These are phyloP conservation scores for Agrochola lychnidis DNA, from an alignment of 2,888 invertebrate genomes.

Conservation along the genomic window DNA sequence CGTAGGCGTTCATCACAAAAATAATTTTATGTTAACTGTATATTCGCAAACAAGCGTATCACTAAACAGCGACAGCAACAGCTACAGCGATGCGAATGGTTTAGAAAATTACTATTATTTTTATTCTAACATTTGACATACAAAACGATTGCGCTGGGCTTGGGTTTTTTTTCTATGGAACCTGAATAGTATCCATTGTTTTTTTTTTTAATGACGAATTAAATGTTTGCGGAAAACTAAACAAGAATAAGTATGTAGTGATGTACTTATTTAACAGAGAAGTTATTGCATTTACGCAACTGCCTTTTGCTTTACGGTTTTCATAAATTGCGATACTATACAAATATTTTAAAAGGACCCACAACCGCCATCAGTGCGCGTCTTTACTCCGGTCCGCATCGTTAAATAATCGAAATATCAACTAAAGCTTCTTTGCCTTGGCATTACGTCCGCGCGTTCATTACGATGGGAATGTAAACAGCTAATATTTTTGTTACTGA, in stretches of 20 bases:
- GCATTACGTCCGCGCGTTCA: conserved; percentile 66
- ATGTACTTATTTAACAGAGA: background rate
- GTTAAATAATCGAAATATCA: conserved; percentile 69
- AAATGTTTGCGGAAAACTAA: background rate
- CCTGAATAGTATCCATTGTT: background rate
- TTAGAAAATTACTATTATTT: background rate
- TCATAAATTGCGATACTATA: background rate
- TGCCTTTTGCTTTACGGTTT: background rate
- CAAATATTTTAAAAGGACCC: background rate
- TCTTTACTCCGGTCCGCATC: conserved; percentile 49
- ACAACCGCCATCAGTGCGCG: conserved; percentile 9
- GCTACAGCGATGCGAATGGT: no score
- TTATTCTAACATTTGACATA: background rate
- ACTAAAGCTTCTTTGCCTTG: conserved; percentile 66
- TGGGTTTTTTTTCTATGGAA: background rate
- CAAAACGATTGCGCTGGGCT: background rate
- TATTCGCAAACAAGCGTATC: background rate
- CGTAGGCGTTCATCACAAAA: background rate
- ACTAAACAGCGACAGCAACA: no score
- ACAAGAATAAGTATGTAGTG: background rate
- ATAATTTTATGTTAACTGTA: background rate
- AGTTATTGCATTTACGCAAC: background rate
- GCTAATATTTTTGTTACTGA: conserved; percentile 61
- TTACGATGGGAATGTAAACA: conserved; percentile 60
- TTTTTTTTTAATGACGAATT: background rate